Percentiles rank a stretch among this genome's conserved stretches.
Conservation (phyloP, 2,797 vertebrate genomes). For the Muraenolepis orangiensis region DNA sequence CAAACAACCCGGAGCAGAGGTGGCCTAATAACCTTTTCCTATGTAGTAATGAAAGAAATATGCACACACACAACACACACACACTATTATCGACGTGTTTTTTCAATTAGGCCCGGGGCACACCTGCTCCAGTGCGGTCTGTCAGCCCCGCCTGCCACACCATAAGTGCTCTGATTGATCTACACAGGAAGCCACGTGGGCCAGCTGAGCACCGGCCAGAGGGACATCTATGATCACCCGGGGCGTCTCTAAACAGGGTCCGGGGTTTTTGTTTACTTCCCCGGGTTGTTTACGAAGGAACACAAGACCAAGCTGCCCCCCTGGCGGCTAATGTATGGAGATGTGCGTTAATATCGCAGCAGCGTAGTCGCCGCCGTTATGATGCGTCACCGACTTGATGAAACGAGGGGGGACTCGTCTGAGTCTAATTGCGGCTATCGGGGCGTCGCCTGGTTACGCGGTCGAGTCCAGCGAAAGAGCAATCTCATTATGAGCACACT, state of each 20-base stretch:
- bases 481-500: conserved; percentile 46
- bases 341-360: neutral
- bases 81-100: conserved; percentile 68
- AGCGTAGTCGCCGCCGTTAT: conserved; percentile 5
- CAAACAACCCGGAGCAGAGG: neutral
- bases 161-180: conserved; percentile 77
- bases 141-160: conserved; percentile 57
- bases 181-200: conserved; percentile 68
- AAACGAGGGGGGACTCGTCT: conserved; percentile 33
- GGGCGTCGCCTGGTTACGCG: conserved; percentile 35
- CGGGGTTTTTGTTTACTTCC: neutral
- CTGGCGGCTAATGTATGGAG: neutral
- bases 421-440: conserved; percentile 55
- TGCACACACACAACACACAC: conserved; percentile 17
- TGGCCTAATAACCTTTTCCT: neutral
- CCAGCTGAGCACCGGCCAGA: conserved; percentile 26
- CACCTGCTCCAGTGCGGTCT: conserved; percentile 74
- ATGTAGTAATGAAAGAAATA: conserved; percentile 32
- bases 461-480: conserved; percentile 42
- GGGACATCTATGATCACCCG: conserved; percentile 36
- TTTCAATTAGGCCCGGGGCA: conserved; percentile 74
- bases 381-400: conserved; percentile 30
- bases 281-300: neutral
- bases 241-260: neutral
- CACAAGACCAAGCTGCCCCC: neutral